Evolutionary conservation across 2,888 invertebrate genomes (phyloP), one percentile per base, ranked within the genome.

Genomic region (Tyria jacobaeae): DNA sequence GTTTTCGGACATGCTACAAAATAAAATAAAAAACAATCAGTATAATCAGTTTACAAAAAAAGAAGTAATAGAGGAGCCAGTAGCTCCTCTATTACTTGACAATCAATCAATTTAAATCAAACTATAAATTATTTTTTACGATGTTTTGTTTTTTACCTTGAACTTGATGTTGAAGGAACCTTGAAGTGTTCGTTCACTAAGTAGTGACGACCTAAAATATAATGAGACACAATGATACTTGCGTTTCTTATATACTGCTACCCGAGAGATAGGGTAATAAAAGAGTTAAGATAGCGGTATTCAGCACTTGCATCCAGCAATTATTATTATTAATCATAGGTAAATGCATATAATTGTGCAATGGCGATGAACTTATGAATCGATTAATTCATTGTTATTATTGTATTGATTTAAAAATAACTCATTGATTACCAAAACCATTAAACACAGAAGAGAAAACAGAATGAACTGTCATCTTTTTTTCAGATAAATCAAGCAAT

Each of bases 1-100:
- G 64, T 89, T 68, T 78, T 73, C 70, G 63, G 87, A 79, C 95
- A 90, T 87, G 57, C 81, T 89, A 67, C 57, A 70, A 62, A 64
- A 14, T 57, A 58, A 60, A 64, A 7, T 47, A 57, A n/a, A 51
- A 34, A 7, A 34, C n/a, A 17, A 39, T 17, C 4, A 25, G n/a
- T 49, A 17, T 14, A n/a, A n/a, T n/a, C n/a, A n/a, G n/a, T n/a
- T n/a, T n/a, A n/a, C n/a, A n/a, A n/a, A n/a, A n/a, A n/a, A n/a
- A n/a, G n/a, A n/a, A n/a, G n/a, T n/a, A n/a, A n/a, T n/a, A n/a
- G n/a, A n/a, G n/a, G n/a, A n/a, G n/a, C n/a, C n/a, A n/a, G n/a
- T 41, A 17, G 17, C 41, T 17, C 9, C 41, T 7, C 41, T 41
- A 3, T 41, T 9, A 9, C 41, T 41, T 27, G 27, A 27, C 27